A percentile compares a stretch with the other conserved stretches of the same genome.
Conservation (phyloP, 2,797 vertebrate genomes). For the Loriculus beryllinus region DNA sequence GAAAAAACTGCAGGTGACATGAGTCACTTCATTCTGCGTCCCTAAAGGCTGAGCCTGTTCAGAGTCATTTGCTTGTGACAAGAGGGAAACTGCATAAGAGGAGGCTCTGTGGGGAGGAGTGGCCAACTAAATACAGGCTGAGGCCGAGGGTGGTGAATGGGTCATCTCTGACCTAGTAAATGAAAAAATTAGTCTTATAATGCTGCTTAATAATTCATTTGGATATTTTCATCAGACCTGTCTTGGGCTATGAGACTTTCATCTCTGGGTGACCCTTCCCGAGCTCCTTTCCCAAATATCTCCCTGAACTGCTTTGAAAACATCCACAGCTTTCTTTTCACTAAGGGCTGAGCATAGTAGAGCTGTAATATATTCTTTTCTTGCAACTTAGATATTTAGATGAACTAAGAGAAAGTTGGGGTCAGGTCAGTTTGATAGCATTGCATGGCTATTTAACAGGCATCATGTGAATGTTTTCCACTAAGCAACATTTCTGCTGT, state of each 20-base stretch:
- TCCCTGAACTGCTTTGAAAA: not conserved
- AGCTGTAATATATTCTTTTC: not conserved
- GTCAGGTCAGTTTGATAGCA: not conserved
- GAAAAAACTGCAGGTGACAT: not conserved
- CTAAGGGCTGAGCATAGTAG: not conserved
- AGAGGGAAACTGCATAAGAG: not conserved
- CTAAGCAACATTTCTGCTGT: not conserved
- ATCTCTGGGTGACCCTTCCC: not conserved
- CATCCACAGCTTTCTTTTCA: not conserved
- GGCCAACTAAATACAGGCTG: conserved; percentile 7
- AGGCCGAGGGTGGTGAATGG: not conserved
- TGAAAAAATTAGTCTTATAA: not conserved
- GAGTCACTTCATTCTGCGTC: not conserved
- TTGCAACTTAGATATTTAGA: not conserved
- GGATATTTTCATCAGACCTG: not conserved
- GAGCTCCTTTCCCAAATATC: not conserved
- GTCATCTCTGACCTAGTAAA: not conserved
- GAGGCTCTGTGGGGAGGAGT: not conserved
- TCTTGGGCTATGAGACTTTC: not conserved
- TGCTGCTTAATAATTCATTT: not conserved
- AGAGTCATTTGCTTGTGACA: not conserved
- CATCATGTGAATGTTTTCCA: not conserved
- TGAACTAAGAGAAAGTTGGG: not conserved
- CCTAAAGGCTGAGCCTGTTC: not conserved
- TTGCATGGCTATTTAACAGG: not conserved